Percentiles rank a stretch among this genome's conserved stretches.
phyloP scores from a whole-genome alignment of 2,113 vertebrate species.

The Brienomyrus longianalis region DNA sequence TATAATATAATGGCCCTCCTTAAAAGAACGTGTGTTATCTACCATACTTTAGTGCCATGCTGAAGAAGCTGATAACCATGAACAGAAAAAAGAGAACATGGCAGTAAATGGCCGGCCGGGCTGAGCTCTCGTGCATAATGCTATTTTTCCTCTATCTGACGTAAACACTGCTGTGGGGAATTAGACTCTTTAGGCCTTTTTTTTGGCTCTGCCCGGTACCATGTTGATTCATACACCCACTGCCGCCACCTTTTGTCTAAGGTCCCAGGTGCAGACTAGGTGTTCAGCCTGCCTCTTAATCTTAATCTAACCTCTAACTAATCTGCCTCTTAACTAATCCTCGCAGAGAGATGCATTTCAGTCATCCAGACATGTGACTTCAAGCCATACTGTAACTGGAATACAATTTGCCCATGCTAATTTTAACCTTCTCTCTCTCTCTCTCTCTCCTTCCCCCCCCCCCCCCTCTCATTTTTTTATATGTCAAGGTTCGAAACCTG shows the following conservation, averaged over 20 bases:
- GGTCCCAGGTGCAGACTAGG: neutral
- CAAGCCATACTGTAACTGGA: slow-evolving; percentile 23
- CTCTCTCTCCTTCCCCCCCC: neutral
- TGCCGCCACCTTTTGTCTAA: neutral
- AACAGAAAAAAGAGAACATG: neutral
- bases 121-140: neutral
- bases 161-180: neutral
- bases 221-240: neutral
- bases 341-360: slow-evolving; percentile 45
- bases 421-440: slow-evolving; percentile 7
- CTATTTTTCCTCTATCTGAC: neutral
- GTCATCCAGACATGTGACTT: slow-evolving; percentile 31
- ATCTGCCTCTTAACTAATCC: neutral
- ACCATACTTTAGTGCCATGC: neutral
- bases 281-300: neutral
- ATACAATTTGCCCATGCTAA: slow-evolving; percentile 5
- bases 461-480: too few relatives aligned
- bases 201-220: neutral
- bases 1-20: neutral
- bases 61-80: neutral
- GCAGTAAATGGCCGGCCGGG: neutral
- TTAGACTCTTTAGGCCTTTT: neutral
- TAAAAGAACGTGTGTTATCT: neutral
- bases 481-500: too few relatives aligned
- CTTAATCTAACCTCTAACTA: too few relatives aligned